These are phyloP conservation scores for Tetramorium alpestre DNA, from an alignment of 1,140 invertebrate species.

Conservation along the genomic window DNA sequence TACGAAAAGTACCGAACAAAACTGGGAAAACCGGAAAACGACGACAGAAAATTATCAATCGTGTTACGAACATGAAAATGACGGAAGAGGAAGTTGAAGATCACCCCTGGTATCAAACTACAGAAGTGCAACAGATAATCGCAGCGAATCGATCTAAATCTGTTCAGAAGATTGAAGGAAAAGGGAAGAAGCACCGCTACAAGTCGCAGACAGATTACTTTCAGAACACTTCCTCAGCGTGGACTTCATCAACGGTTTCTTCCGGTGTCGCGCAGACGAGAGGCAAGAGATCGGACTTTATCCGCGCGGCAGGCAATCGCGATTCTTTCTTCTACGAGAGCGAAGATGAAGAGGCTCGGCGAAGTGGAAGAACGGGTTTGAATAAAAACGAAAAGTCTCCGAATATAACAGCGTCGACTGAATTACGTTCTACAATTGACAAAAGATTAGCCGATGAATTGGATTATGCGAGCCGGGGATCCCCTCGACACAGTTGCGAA, in stretches of 20 bases:
- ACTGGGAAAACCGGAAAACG: background rate
- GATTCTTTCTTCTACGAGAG: background rate
- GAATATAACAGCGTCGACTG: background rate
- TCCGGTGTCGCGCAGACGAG: background rate
- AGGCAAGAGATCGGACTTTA: conserved; percentile 18
- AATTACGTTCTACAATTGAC: conserved; percentile 34
- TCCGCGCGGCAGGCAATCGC: background rate
- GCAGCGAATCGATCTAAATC: background rate
- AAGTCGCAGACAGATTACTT: background rate
- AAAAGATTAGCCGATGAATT: conserved; percentile 46
- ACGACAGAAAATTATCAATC: background rate
- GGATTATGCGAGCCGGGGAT: conserved; percentile 13
- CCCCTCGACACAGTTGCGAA: background rate
- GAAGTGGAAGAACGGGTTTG: background rate
- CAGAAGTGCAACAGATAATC: conserved; percentile 29
- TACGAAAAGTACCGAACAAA: background rate
- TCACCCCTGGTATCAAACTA: conserved; percentile 37
- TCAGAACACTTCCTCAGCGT: background rate
- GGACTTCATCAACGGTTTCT: background rate
- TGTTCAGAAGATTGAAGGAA: background rate
- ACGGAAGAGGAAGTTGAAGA: background rate
- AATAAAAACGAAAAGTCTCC: conserved; percentile 14
- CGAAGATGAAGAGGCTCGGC: conserved; percentile 11
- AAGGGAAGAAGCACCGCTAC: background rate
- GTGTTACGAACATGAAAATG: background rate